Evolutionary conservation across 1,140 invertebrate genomes (phyloP), one percentile per base, ranked within the genome.

Genomic region (Lepidurus apus): DNA sequence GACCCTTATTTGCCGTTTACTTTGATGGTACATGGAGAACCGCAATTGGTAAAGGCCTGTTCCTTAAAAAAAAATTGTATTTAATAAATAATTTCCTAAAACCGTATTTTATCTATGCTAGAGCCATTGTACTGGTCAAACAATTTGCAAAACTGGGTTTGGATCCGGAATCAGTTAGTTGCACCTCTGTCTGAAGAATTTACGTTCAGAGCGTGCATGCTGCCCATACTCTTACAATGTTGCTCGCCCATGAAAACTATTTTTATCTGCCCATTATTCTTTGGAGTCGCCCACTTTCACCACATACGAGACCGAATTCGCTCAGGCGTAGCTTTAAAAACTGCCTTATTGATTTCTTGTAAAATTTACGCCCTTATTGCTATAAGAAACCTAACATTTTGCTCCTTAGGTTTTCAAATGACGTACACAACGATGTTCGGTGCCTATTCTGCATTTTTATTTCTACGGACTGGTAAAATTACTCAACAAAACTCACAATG

Each of bases 131-230:
- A 92, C 83, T 95, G 93, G 93, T 83, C 89, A 24, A 88, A 87
- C 74, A 91, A 89, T 80, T 86, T 91, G 77, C 87, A 88, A 81
- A 93, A 93, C 83, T 87, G 95, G 76, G 89, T 93, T 24, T 97
- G 94, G 94, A 87, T 95, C 81, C 88, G 95, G 81, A 96, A 95
- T 84, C 91, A 95, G 84, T 85, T 98, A 45, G 93, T 97, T 81
- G 96, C 95, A 11, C 96, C 96, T 11, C 84, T 98, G 43, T 95
- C 95, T 79, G 96, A 98, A 87, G 96, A 98, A 85, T 96, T 96
- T 87, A 95, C 95, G 6, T 97, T 95, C 84, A 88, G 96, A 81
- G 94, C 95, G 0, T 98, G 95, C 84, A 97, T 98, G 93, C 87
- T 98, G 84, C 95, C 95, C 42, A 84, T 97, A 21, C 86, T 98